phyloP scores from a whole-genome alignment of 2,888 invertebrate genomes.

The Lithodes maja region DNA sequence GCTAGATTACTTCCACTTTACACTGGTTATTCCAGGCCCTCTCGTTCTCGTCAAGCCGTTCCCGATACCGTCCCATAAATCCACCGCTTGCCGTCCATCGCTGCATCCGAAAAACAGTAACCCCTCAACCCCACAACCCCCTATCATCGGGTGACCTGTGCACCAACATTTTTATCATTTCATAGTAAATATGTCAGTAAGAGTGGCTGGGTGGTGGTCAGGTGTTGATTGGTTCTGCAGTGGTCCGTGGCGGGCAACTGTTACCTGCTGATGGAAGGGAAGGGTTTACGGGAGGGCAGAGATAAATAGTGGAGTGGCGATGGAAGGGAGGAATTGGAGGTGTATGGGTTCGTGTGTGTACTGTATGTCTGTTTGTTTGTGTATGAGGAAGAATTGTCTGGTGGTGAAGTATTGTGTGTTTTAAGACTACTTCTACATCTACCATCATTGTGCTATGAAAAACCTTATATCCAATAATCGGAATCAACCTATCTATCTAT shows the following conservation, averaged over 20 bases:
- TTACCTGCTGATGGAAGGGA: too few species aligned
- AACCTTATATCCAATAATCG: too few species aligned
- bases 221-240: not conserved
- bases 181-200: conserved; percentile 32
- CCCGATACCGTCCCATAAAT: not conserved
- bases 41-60: not conserved
- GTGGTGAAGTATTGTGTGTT: too few species aligned
- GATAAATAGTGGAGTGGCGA: too few species aligned
- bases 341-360: too few species aligned
- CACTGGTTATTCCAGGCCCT: not conserved
- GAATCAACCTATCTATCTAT: too few species aligned
- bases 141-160: not conserved
- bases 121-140: not conserved
- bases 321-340: too few species aligned
- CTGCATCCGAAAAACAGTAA: not conserved
- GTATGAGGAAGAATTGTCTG: too few species aligned
- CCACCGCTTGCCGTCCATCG: not conserved
- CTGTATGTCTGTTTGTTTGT: too few species aligned
- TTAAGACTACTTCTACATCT: too few species aligned
- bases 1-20: not conserved
- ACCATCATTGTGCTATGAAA: too few species aligned
- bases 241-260: not conserved
- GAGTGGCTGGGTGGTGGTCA: not conserved
- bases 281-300: too few species aligned
- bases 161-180: not conserved